Conservation (phyloP, 1,140 invertebrate genomes). For the Coelopa frigida region DNA sequence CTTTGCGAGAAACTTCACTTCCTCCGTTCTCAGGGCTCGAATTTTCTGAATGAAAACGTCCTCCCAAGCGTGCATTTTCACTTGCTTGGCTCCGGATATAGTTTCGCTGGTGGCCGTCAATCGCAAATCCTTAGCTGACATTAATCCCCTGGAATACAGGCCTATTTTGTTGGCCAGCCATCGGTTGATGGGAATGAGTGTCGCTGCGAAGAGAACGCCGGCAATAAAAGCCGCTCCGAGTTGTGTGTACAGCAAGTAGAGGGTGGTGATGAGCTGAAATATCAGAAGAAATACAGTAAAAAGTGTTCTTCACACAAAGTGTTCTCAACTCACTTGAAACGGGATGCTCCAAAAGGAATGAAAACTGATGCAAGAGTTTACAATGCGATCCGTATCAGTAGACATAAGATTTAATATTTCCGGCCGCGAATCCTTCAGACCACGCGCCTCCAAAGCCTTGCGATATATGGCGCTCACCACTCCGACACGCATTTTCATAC, state of each 20-base stretch:
- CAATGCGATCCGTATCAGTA: conserved; percentile 88
- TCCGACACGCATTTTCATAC: conserved; percentile 77
- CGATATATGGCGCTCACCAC: conserved; percentile 79
- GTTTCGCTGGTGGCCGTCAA: conserved; percentile 86
- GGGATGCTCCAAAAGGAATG: conserved; percentile 96
- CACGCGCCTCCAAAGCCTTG: conserved; percentile 65
- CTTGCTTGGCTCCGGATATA: conserved; percentile 74
- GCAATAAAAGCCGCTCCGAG: conserved; percentile 86
- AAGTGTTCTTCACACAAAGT: background rate
- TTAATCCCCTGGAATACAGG: conserved; percentile 75
- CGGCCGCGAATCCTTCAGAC: conserved; percentile 28
- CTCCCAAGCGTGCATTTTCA: conserved; percentile 95
- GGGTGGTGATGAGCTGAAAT: conserved; percentile 67
- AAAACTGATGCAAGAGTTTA: conserved; percentile 93
- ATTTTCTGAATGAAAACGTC: conserved; percentile 71
- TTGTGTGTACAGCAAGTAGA: conserved; percentile 79
- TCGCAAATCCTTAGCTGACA: conserved; percentile 85
- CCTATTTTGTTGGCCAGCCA: conserved; percentile 86
- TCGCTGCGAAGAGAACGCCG: conserved; percentile 75
- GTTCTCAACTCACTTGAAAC: conserved; percentile 59
- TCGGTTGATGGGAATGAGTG: conserved; percentile 94
- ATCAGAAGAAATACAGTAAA: background rate
- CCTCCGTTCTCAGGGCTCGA: conserved; percentile 55
- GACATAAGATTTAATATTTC: conserved; percentile 97
- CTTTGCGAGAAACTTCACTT: conserved; percentile 70